A percentile compares a stretch with the other conserved stretches of the same genome.
phyloP scores from a whole-genome alignment of 2,888 invertebrate genomes.

The Octodonta nipae region DNA sequence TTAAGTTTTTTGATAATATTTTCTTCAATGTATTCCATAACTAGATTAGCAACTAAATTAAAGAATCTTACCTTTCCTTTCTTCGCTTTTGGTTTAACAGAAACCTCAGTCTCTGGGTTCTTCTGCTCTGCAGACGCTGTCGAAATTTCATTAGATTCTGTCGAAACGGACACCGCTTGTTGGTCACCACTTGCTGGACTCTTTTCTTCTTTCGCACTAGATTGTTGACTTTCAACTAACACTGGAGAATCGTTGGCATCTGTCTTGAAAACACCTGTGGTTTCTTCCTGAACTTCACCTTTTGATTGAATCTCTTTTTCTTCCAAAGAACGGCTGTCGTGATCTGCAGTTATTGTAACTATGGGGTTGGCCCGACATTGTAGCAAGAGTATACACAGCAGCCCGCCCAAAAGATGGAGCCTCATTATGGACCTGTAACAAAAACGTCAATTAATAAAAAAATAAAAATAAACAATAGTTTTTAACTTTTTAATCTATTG shows the following conservation, averaged over 20 bases:
- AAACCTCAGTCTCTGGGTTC: neutral
- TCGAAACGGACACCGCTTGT: neutral
- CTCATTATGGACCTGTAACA: too few relatives aligned
- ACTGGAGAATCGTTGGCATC: neutral
- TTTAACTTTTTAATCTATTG: too few relatives aligned
- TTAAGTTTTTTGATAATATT: too few relatives aligned
- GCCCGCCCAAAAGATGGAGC: neutral
- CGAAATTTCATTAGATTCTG: neutral
- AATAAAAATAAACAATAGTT: too few relatives aligned
- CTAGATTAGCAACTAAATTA: too few relatives aligned
- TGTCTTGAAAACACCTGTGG: neutral
- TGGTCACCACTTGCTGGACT: too few relatives aligned
- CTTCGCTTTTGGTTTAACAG: neutral
- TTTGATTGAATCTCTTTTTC: neutral
- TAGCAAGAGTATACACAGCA: neutral
- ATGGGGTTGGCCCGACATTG: neutral
- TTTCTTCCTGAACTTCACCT: neutral
- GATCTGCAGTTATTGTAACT: neutral
- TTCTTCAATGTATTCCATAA: too few relatives aligned
- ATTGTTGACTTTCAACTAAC: neutral
- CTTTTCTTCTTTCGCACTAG: neutral
- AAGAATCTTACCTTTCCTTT: constrained; percentile 1
- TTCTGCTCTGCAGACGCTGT: neutral
- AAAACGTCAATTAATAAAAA: too few relatives aligned
- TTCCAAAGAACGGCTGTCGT: neutral